A percentile compares a stretch with the other conserved stretches of the same genome.
These are phyloP conservation scores for Coendou prehensilis DNA, from an alignment of 2,797 vertebrate species.

Conservation along the genomic window DNA sequence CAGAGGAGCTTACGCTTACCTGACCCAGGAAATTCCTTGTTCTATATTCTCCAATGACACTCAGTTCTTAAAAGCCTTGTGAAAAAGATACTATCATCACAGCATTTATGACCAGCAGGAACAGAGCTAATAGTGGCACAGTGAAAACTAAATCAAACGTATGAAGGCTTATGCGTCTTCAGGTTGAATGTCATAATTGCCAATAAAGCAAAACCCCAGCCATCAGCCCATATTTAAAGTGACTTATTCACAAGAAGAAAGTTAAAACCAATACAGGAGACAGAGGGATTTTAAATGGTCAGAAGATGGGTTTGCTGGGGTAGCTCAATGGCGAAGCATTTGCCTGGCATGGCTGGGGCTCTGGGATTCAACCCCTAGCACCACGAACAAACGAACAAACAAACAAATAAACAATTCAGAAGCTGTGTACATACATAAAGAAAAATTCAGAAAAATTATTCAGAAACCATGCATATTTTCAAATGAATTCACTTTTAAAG, in stretches of 20 bases:
- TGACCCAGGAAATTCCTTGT: not conserved
- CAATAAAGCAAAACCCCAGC: not conserved
- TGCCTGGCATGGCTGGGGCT: not conserved
- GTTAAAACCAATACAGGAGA: not conserved
- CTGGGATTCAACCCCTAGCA: not conserved
- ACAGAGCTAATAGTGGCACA: not conserved
- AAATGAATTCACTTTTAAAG: not conserved
- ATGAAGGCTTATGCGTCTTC: not conserved
- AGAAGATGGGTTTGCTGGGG: not conserved
- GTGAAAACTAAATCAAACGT: not conserved
- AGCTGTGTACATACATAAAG: not conserved
- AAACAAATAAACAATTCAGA: not conserved
- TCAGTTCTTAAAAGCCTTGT: not conserved
- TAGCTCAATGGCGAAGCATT: not conserved
- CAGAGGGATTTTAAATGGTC: not conserved
- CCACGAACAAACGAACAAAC: not conserved
- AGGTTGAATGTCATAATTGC: not conserved
- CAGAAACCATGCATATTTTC: not conserved
- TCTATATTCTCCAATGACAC: not conserved
- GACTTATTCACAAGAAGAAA: not conserved
- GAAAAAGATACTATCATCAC: not conserved
- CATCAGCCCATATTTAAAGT: not conserved
- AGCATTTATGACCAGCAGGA: not conserved
- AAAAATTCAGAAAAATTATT: not conserved
- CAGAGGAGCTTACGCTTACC: not conserved